A percentile compares a stretch with the other conserved stretches of the same genome.
Conservation (phyloP, 2,113 vertebrate genomes). For the western clawed frog (Xenopus tropicalis) region DNA sequence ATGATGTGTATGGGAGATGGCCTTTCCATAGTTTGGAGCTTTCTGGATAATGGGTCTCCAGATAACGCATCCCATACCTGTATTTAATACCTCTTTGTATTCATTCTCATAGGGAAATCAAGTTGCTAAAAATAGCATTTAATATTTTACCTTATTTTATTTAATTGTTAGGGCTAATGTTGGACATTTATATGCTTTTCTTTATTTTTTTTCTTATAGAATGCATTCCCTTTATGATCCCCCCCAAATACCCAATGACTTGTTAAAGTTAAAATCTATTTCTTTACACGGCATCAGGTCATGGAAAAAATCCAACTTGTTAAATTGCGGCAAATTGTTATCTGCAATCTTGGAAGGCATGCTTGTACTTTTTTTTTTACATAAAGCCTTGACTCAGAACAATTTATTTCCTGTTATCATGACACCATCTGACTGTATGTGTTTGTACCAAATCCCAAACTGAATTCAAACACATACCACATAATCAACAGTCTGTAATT, state of each 20-base stretch:
- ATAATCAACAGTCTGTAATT: conserved; percentile 27
- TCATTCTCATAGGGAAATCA: no score
- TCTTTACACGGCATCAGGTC: not conserved
- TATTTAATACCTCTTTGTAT: no score
- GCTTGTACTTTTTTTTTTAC: not conserved
- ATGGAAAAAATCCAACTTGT: conserved; percentile 3
- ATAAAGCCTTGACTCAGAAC: not conserved
- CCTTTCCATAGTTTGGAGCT: no score
- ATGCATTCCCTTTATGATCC: no score
- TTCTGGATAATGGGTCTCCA: no score
- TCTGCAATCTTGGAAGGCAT: conserved; percentile 11
- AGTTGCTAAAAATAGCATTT: no score
- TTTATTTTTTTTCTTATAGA: no score
- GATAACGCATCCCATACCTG: no score
- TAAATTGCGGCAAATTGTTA: not conserved
- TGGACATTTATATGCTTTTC: no score
- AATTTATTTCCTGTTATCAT: conserved; percentile 1
- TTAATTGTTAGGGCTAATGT: no score
- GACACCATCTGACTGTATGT: conserved; percentile 33
- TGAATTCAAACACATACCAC: conserved; percentile 13
- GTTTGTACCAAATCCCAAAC: conserved; percentile 26
- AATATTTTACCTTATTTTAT: no score
- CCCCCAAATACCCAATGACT: not conserved
- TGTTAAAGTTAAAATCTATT: not conserved
- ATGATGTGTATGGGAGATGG: no score